phyloP scores from a whole-genome alignment of 1,140 invertebrate genomes.

The Patella vulgata region DNA sequence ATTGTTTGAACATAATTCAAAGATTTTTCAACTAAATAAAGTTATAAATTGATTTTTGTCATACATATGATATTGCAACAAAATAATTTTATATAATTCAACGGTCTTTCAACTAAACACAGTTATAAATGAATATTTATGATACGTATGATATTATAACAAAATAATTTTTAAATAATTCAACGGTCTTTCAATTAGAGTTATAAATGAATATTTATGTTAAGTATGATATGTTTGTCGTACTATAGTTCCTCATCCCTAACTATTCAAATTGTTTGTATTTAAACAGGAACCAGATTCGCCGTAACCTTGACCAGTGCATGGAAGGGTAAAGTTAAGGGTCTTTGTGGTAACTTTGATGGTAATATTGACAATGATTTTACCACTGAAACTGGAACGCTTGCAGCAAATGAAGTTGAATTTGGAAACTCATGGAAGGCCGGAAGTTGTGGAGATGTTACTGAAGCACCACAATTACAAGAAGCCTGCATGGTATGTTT shows the following conservation, averaged over 20 bases:
- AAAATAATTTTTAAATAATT: neutral
- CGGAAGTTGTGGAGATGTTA: conserved; percentile 3
- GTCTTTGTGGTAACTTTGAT: conserved; percentile 38
- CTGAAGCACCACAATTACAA: neutral
- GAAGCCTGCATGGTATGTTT: conserved; percentile 12
- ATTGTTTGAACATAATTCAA: too few relatives aligned
- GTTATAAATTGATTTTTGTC: too few relatives aligned
- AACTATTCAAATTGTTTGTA: neutral
- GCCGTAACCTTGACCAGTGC: conserved; percentile 6
- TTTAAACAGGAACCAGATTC: conserved; percentile 11
- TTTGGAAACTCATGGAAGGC: conserved; percentile 29
- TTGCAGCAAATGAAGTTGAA: neutral
- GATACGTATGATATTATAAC: neutral
- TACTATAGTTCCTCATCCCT: neutral
- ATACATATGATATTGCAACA: too few relatives aligned
- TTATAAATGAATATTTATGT: neutral
- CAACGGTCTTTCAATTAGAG: neutral
- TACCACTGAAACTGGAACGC: neutral
- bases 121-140: conserved; percentile 1
- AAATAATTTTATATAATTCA: too few relatives aligned
- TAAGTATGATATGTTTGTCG: neutral
- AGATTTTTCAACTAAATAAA: too few relatives aligned
- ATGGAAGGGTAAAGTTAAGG: conserved; percentile 16
- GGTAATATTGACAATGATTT: conserved; percentile 25
- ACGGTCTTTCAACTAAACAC: too few relatives aligned